phyloP scores from a whole-genome alignment of 2,113 vertebrate genomes.

The Passer domesticus region DNA sequence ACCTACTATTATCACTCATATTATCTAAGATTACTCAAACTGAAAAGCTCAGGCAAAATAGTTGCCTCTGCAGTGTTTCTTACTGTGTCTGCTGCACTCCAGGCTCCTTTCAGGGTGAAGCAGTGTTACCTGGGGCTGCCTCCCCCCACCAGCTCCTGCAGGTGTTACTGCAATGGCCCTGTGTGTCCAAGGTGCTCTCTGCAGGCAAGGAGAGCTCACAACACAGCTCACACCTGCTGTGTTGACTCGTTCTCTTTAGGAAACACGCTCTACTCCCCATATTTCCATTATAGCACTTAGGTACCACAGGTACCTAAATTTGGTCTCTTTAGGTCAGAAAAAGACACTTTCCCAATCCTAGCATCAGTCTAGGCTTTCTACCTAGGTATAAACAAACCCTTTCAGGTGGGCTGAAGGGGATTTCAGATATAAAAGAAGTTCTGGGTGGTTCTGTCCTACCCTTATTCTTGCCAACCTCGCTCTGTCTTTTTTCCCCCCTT shows the following conservation, averaged over 20 bases:
- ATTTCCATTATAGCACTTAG: background rate
- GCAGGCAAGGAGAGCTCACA: background rate
- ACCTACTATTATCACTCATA: background rate
- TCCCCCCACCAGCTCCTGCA: background rate
- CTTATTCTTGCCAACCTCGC: fast-evolving
- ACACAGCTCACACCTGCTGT: background rate
- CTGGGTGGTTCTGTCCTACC: background rate
- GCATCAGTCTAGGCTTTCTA: background rate
- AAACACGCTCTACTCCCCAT: fast-evolving
- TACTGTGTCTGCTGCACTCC: background rate
- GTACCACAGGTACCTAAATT: background rate
- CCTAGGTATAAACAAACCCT: background rate
- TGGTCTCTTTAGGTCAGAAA: background rate
- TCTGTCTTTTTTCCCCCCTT: no score
- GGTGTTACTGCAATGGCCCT: background rate
- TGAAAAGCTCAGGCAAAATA: background rate
- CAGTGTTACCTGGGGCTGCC: background rate
- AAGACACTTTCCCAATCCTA: background rate
- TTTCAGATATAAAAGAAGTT: background rate
- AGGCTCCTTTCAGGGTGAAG: background rate
- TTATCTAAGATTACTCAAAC: background rate
- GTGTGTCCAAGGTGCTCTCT: background rate
- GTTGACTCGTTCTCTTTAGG: fast-evolving
- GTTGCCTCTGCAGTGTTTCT: fast-evolving
- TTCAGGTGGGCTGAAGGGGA: background rate